Evolutionary conservation across 2,113 vertebrate genomes (phyloP).

Genomic region (Hucho hucho): DNA sequence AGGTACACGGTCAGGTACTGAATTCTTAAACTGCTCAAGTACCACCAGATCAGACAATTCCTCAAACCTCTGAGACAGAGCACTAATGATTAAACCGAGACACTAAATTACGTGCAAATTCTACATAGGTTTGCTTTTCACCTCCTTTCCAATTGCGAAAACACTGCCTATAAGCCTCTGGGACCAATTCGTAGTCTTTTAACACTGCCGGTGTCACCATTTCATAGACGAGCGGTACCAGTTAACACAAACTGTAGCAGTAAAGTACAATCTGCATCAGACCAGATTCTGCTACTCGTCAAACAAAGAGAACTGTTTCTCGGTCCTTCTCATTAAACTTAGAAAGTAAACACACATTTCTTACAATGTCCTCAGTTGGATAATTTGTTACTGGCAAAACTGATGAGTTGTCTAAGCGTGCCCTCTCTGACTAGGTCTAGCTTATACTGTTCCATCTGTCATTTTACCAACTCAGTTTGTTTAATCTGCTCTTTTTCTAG

Average conservation of each 20-base stretch:
- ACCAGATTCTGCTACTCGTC: background rate
- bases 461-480: background rate
- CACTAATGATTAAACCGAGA: background rate
- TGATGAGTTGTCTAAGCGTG: too few relatives aligned
- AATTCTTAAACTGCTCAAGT: too few relatives aligned
- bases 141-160: background rate
- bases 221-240: background rate
- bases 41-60: too few relatives aligned
- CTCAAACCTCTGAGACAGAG: background rate
- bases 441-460: background rate
- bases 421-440: background rate
- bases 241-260: too few relatives aligned
- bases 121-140: background rate
- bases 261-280: background rate
- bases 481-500: background rate
- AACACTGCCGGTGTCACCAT: background rate
- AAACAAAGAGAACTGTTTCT: background rate
- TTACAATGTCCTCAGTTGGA: too few relatives aligned
- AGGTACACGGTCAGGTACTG: background rate
- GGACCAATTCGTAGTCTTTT: constrained; percentile 4
- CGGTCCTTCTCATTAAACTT: background rate
- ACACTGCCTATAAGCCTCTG: constrained; percentile 1
- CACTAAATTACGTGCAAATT: background rate
- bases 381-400: background rate
- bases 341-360: background rate